Evolutionary conservation across 2,113 vertebrate species (phyloP), one percentile per base, ranked within the genome.

Genomic region (Notechis scutatus): DNA sequence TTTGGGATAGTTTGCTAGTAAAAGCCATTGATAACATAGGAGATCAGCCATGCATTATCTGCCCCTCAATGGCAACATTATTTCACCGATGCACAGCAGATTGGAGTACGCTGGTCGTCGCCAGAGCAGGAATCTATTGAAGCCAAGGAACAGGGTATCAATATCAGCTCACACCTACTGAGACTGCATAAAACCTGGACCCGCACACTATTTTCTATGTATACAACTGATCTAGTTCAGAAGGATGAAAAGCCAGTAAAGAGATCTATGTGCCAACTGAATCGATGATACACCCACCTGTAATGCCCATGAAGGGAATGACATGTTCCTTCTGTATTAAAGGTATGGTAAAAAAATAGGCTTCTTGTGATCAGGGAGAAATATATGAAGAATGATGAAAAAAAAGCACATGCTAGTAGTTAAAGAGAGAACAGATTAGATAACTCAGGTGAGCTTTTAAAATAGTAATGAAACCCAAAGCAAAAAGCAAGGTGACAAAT

Each of bases 101-200:
- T 97, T 98, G 98, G 96, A 98, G 98, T 97, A 98, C 99, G 95
- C 98, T 98, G 97, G 99, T 97, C 95, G 98, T 98, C 96, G 98
- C 97, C 97, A 98, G 97, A 97, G 98, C 98, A 96, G 98, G 98
- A 97, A 98, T 99, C 99, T 99, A 98, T 96, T 97, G 95, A 97
- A 97, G 97, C 96, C 97, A 98, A 97, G 98, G 97, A 97, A 98
- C 95, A 98, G 95, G 93, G 98, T 74, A 97, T 93, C 89, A 93
- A 90, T 18, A 93, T 96, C 94, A 96, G 94, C 91, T 94, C 45
- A 92, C 1, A 52, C 85, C 92, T 59, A 91, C 91, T 45, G 34
- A 92, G n/a, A 94, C 92, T 89, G 93, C 89, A 94, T 0, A 47
- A 9, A 91, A 91, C 23, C 10, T 9, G 81, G 90, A 55, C 92